Conservation (phyloP, 2,113 vertebrate genomes). For the Caranx melampygus region DNA sequence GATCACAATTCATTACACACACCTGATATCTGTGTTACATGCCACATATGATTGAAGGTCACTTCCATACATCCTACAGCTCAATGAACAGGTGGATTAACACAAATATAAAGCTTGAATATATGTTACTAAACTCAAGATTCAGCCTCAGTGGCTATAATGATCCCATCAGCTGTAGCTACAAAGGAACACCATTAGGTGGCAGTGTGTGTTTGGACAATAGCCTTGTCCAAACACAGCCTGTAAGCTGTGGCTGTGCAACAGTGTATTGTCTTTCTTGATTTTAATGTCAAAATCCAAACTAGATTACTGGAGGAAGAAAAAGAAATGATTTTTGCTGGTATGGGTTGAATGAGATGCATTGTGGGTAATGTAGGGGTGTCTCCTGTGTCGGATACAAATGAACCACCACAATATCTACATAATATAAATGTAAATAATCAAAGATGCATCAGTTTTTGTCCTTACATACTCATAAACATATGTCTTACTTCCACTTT, state of each 20-base stretch:
- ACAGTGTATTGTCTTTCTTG: no score
- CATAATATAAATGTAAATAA: neutral
- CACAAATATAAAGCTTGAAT: neutral
- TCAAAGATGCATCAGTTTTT: neutral
- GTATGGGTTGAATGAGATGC: neutral
- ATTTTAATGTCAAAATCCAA: neutral
- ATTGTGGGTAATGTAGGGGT: neutral
- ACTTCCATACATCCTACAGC: no score
- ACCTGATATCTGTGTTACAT: no score
- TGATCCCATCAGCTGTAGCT: conserved; percentile 13
- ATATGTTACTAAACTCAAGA: neutral
- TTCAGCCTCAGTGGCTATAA: neutral
- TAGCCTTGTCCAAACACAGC: neutral
- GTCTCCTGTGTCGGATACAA: neutral
- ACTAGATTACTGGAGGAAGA: neutral
- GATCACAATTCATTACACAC: no score
- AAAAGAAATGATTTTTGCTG: neutral
- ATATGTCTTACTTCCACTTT: neutral
- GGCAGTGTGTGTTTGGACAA: conserved; percentile 42
- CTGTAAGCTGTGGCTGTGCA: neutral
- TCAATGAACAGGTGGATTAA: neutral
- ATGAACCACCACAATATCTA: neutral
- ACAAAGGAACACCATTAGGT: conserved; percentile 47
- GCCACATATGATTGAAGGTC: no score
- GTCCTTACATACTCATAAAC: neutral